Evolutionary conservation across 2,113 vertebrate genomes (phyloP).

Genomic region (Condylura cristata): DNA sequence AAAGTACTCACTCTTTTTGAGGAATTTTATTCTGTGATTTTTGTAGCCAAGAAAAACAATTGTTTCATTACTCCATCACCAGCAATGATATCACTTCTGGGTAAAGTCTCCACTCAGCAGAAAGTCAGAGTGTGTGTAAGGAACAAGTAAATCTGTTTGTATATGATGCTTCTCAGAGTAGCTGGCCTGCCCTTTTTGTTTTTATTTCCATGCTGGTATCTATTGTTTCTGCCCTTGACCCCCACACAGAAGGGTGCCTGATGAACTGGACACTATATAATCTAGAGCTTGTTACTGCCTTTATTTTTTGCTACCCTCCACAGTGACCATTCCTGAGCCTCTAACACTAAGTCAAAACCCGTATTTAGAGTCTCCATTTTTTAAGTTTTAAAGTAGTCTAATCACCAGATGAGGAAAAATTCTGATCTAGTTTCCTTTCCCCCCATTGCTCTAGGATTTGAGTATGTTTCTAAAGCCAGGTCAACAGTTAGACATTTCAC

Average conservation of each 20-base stretch:
- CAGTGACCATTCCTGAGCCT: not conserved
- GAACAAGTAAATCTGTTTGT: not conserved
- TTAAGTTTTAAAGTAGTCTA: not conserved
- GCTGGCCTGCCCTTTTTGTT: not conserved
- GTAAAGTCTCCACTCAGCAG: not conserved
- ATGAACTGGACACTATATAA: not conserved
- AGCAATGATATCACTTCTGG: not conserved
- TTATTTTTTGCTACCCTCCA: not conserved
- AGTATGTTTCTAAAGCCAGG: constrained; percentile 24
- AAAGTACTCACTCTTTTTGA: not conserved
- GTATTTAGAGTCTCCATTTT: not conserved
- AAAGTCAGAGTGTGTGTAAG: not conserved
- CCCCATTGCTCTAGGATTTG: not conserved
- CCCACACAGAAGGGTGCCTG: not conserved
- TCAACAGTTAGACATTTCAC: not conserved
- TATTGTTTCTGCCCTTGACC: not conserved
- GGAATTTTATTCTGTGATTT: constrained; percentile 9
- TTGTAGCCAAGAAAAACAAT: not conserved
- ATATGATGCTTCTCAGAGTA: not conserved
- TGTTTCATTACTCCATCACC: not conserved
- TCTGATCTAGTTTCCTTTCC: not conserved
- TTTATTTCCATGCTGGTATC: not conserved
- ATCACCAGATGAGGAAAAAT: not conserved
- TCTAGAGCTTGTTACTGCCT: not conserved
- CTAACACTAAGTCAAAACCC: not conserved